Conservation (phyloP, 2,888 invertebrate species). For the Diarsia mendica region DNA sequence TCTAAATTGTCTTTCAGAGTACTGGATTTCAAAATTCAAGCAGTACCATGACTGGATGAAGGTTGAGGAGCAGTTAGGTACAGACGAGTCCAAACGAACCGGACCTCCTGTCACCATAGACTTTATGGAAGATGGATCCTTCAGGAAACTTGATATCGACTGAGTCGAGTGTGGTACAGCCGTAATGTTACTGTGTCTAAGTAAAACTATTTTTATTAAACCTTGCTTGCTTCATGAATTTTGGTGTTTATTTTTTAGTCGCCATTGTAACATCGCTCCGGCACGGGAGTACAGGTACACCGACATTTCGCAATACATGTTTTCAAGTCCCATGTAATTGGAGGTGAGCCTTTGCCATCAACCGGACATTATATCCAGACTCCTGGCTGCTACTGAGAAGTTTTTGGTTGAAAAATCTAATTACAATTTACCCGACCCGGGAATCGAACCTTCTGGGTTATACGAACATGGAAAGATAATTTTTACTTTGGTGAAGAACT, state of each 20-base stretch:
- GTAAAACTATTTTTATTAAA: slow-evolving; percentile 36
- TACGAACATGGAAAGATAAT: neutral
- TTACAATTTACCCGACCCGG: too few relatives aligned
- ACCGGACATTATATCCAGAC: too few relatives aligned
- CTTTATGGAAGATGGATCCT: slow-evolving; percentile 89
- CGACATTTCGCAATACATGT: too few relatives aligned
- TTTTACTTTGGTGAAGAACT: neutral
- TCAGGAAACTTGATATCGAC: slow-evolving; percentile 89
- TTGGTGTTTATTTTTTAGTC: neutral
- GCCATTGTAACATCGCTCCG: too few relatives aligned
- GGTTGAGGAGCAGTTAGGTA: slow-evolving; percentile 87
- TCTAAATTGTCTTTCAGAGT: slow-evolving; percentile 73
- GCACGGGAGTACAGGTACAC: too few relatives aligned
- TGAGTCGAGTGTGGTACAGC: slow-evolving; percentile 65
- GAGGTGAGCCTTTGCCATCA: too few relatives aligned
- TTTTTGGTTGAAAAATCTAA: too few relatives aligned
- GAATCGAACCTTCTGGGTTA: too few relatives aligned
- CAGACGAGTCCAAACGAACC: slow-evolving; percentile 89
- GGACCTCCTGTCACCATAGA: slow-evolving; percentile 86
- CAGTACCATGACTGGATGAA: slow-evolving; percentile 89
- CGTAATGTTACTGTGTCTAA: neutral
- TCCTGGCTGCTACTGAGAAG: too few relatives aligned
- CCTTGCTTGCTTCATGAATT: slow-evolving; percentile 3
- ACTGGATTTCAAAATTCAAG: slow-evolving; percentile 88
- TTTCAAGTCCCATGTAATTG: too few relatives aligned